phyloP scores from a whole-genome alignment of 2,888 invertebrate species.

The Drosophila testacea region DNA sequence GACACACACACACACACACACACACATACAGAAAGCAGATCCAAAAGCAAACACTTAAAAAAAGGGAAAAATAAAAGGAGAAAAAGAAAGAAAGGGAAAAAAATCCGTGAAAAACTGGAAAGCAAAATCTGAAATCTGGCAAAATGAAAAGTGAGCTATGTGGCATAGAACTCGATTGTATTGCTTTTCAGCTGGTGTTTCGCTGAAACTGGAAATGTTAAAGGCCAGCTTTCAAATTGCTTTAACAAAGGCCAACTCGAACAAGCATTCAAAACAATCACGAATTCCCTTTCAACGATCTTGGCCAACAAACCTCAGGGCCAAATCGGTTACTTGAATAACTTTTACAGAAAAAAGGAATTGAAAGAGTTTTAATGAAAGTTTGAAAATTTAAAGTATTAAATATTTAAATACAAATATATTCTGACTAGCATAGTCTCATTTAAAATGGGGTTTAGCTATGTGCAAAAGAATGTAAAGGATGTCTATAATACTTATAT shows the following conservation, averaged over 20 bases:
- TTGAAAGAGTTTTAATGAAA: neutral
- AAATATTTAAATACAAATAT: too few species aligned
- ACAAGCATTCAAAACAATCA: neutral
- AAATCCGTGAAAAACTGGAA: constrained; percentile 1
- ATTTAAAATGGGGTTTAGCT: too few species aligned
- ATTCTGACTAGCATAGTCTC: too few species aligned
- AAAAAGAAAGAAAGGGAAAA: neutral
- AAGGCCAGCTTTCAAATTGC: constrained; percentile 6
- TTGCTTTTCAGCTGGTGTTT: constrained; percentile 24
- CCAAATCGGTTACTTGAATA: neutral
- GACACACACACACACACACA: constrained; percentile 29
- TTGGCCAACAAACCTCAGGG: constrained; percentile 9
- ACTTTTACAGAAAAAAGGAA: neutral
- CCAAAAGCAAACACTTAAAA: constrained; percentile 53
- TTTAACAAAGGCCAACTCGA: constrained; percentile 23
- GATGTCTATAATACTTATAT: too few species aligned
- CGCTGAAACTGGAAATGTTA: constrained; percentile 2
- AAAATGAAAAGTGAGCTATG: constrained; percentile 53
- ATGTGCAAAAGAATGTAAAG: too few species aligned
- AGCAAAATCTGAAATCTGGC: constrained; percentile 17
- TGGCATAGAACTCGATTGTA: constrained; percentile 31
- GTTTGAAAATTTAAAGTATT: too few species aligned
- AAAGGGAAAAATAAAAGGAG: neutral
- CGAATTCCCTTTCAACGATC: neutral
- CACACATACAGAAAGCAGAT: constrained; percentile 8